Evolutionary conservation across 2,113 vertebrate genomes (phyloP).

Genomic region (Rhinichthys klamathensis): DNA sequence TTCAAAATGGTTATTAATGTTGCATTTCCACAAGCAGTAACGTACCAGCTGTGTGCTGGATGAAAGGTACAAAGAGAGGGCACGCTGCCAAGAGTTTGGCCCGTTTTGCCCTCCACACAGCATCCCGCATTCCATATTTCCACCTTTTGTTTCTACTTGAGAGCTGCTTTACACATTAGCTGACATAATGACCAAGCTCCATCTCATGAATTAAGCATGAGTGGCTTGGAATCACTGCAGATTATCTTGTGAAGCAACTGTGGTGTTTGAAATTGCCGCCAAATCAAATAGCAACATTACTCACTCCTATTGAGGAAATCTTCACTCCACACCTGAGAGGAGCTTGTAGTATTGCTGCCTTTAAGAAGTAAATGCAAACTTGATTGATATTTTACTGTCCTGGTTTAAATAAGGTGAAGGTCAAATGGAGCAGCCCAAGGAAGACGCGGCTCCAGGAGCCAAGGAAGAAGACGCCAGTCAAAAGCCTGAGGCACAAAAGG

Average conservation of each 20-base stretch:
- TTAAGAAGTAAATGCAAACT: conserved; percentile 1
- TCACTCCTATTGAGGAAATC: conserved; percentile 32
- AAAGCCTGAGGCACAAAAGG: conserved; percentile 61
- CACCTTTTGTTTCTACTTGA: conserved; percentile 42
- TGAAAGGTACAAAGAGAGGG: conserved; percentile 41
- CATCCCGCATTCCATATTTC: conserved; percentile 26
- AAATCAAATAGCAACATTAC: conserved; percentile 29
- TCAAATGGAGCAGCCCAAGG: conserved; percentile 62
- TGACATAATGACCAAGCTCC: conserved; percentile 39
- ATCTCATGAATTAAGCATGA: conserved; percentile 47
- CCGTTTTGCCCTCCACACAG: conserved; percentile 31
- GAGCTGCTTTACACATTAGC: conserved; percentile 46
- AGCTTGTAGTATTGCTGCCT: conserved; percentile 7
- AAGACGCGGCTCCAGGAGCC: conserved; percentile 52
- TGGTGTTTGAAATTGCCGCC: conserved; percentile 32
- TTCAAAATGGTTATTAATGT: conserved; percentile 43
- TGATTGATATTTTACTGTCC: background rate
- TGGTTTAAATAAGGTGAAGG: conserved; percentile 23
- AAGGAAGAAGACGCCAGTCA: conserved; percentile 55
- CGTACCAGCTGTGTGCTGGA: conserved; percentile 47
- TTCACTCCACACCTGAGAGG: conserved; percentile 47
- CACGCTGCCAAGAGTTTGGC: conserved; percentile 32
- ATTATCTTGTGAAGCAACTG: conserved; percentile 23
- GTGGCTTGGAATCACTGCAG: conserved; percentile 20
- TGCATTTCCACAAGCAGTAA: conserved; percentile 25